These are phyloP conservation scores for Phymastichus coffea DNA, from an alignment of 1,140 invertebrate genomes.

Conservation along the genomic window DNA sequence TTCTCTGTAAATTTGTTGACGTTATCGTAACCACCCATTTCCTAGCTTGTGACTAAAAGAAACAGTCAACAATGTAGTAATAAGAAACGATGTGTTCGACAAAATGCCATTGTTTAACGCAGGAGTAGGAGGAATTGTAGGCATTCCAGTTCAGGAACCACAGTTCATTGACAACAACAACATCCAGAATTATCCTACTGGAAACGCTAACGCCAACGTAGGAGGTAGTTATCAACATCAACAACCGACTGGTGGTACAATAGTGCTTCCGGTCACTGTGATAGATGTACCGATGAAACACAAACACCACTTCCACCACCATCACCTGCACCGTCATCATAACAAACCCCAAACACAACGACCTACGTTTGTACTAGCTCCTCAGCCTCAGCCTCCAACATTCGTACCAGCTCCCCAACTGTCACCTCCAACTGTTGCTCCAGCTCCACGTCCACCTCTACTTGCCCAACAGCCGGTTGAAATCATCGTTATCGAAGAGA, in stretches of 20 bases:
- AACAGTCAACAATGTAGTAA: too few species aligned
- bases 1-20: too few species aligned
- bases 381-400: too few species aligned
- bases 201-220: constrained; percentile 20
- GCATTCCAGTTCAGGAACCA: too few species aligned
- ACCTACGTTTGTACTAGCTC: too few species aligned
- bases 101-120: too few species aligned
- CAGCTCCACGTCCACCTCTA: constrained; percentile 12
- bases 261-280: constrained; percentile 7
- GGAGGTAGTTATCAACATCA: constrained; percentile 19
- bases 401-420: not conserved
- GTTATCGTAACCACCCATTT: too few species aligned
- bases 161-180: constrained; percentile 8
- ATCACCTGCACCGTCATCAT: not conserved
- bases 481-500: constrained; percentile 36
- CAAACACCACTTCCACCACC: not conserved
- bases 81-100: too few species aligned
- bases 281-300: not conserved
- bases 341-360: not conserved
- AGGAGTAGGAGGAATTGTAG: too few species aligned
- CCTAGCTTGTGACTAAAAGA: too few species aligned
- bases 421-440: not conserved
- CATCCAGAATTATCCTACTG: constrained; percentile 3
- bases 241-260: constrained; percentile 2
- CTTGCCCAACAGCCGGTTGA: constrained; percentile 25